Evolutionary conservation across 53 echinoderm and acorn worm genomes (phyloP).

Genomic region (Luidia sarsii): DNA sequence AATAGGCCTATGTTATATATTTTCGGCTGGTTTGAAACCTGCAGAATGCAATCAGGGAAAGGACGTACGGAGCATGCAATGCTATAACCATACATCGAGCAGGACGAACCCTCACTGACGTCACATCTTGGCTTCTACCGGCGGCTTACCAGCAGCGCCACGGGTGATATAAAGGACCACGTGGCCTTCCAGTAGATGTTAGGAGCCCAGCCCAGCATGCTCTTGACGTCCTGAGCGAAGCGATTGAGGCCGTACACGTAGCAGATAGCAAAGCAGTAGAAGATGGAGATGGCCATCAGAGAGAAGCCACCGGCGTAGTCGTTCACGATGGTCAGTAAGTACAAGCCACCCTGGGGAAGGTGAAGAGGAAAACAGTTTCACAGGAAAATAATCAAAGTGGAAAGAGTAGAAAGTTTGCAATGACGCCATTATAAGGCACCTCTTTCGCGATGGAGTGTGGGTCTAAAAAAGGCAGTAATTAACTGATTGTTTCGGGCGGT

Average conservation of each 20-base stretch:
- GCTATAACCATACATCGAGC: no score
- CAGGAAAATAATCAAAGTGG: not conserved
- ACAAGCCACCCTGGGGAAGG: constrained; percentile 58
- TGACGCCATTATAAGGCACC: not conserved
- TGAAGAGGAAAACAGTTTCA: no score
- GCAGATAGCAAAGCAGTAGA: constrained; percentile 48
- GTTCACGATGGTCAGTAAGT: constrained; percentile 63
- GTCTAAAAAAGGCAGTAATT: no score
- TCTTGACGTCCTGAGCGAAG: constrained; percentile 50
- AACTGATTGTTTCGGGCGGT: no score
- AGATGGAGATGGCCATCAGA: constrained; percentile 51
- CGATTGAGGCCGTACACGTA: constrained; percentile 55
- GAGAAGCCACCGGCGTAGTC: constrained; percentile 73
- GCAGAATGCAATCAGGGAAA: no score
- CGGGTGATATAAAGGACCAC: constrained; percentile 54
- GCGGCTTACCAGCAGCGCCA: constrained; percentile 49
- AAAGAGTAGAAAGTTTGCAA: not conserved
- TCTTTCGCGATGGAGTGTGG: not conserved
- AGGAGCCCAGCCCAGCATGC: constrained; percentile 58
- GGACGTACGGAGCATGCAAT: no score
- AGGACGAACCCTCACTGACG: no score
- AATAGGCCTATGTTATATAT: no score
- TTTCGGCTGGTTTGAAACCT: no score
- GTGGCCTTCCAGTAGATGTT: constrained; percentile 62
- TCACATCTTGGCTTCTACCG: no score